Percentiles rank a stretch among this genome's conserved stretches.
Conservation (phyloP, 2,888 invertebrate genomes). For the Sarcophaga caerulescens region DNA sequence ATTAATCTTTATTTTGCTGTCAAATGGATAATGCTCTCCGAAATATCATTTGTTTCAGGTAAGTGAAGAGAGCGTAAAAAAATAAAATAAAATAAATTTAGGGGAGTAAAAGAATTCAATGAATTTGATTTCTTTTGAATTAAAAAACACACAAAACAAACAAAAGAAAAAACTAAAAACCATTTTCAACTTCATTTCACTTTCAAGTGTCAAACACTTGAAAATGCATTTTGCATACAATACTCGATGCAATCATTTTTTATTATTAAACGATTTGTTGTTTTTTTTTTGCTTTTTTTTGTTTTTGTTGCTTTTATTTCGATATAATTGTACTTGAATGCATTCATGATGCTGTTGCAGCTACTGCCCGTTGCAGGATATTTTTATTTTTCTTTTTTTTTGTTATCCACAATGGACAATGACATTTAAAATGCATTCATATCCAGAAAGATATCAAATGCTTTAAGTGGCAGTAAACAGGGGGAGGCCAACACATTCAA, state of each 20-base stretch:
- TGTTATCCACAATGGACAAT: slow-evolving; percentile 67
- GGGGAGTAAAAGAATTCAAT: not conserved
- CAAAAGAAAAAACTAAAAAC: slow-evolving; percentile 68
- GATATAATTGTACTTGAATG: slow-evolving; percentile 59
- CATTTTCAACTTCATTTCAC: slow-evolving; percentile 80
- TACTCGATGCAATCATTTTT: slow-evolving; percentile 22
- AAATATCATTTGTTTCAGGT: slow-evolving; percentile 92
- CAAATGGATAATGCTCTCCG: slow-evolving; percentile 93
- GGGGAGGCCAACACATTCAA: not conserved
- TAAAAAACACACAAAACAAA: not conserved
- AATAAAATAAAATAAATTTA: slow-evolving; percentile 31
- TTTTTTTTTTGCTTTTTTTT: not conserved
- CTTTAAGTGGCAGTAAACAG: slow-evolving; percentile 9
- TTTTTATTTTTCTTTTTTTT: slow-evolving; percentile 48
- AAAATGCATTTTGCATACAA: slow-evolving; percentile 72
- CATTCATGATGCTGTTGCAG: slow-evolving; percentile 51
- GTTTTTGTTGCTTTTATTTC: slow-evolving; percentile 14
- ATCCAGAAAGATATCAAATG: slow-evolving; percentile 57
- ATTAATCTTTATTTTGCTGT: slow-evolving; percentile 90
- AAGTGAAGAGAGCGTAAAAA: slow-evolving; percentile 72
- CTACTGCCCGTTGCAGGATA: slow-evolving; percentile 30
- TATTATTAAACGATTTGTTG: not conserved
- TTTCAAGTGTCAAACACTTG: slow-evolving; percentile 75
- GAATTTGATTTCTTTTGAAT: not conserved
- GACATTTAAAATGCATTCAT: slow-evolving; percentile 64